Base-by-base conservation (phyloP, 2,888 invertebrate genomes). In the Cataglyphis rosenhaueri region DNA sequence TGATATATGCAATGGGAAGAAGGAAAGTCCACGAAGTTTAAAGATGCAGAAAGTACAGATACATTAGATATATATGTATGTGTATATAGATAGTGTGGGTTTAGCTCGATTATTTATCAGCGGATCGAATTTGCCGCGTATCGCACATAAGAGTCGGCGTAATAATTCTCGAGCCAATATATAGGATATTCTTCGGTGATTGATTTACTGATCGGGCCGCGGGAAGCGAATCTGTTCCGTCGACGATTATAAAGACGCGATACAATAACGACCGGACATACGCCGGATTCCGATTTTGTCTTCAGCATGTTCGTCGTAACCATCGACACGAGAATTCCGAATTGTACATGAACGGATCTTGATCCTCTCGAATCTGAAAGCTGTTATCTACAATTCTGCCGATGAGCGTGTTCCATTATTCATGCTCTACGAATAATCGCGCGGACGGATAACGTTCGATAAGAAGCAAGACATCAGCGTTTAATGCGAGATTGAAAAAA, bases 401-500 rank as follows among this genome's bases (percentile, higher is more conserved):
- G 65, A 73, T 62, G 79, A 71, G 59, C 68, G 48, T 74, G 52
- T 82, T 71, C 65, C 84, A 84, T 85, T 82, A 85, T 84, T 85
- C 84, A 84, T 84, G 74, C 68, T 78, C 79, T 79, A 74, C 73
- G 83, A 83, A 83, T 84, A 84, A 83, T 82, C 66, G 78, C 55
- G 44, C 66, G 21, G 35, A 52, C 32, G 65, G 65, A 66, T 76
- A 84, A 71, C 76, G 61, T 61, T 38, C 29, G 66, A 55, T 55
- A 48, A 65, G 66, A 65, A 48, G 55, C 66, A 35, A 48, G 52
- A 62, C 81, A 55, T 52, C 44, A 32, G 15, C 41, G 32, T 70
- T 61, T 61, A 65, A 32, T 38, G 18, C 61, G 61, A 66, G 61
- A 65, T 55, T 25, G 76, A 12, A 70, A 70, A 79, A 64, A 78